phyloP scores from a whole-genome alignment of 2,888 invertebrate genomes.

The Prosapia bicincta region DNA sequence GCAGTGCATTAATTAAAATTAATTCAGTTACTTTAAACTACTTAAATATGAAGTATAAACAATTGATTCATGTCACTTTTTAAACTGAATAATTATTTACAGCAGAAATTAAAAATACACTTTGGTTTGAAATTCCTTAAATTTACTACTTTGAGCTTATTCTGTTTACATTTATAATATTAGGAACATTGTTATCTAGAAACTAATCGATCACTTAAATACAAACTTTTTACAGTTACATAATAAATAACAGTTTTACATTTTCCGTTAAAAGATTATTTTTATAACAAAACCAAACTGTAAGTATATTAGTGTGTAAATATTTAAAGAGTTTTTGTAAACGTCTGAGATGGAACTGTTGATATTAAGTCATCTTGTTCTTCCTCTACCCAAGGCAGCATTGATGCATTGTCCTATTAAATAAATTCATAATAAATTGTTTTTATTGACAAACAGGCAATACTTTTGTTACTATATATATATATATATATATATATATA shows the following conservation, averaged over 20 bases:
- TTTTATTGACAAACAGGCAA: no score
- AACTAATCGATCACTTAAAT: background rate
- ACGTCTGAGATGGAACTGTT: background rate
- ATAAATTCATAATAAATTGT: background rate
- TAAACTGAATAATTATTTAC: background rate
- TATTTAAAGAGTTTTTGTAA: constrained; percentile 15
- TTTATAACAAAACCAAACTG: background rate
- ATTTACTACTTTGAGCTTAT: background rate
- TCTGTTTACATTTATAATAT: background rate
- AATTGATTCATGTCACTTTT: background rate
- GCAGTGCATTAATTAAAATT: background rate
- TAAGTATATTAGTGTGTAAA: background rate
- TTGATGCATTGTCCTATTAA: constrained; percentile 10
- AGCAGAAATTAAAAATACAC: background rate
- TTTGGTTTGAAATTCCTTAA: background rate
- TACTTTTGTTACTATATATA: no score
- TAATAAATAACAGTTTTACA: background rate
- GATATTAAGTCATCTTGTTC: constrained; percentile 8
- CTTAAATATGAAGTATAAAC: background rate
- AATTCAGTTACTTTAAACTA: background rate
- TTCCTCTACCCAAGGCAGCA: constrained; percentile 13
- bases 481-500: no score
- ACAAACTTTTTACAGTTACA: background rate
- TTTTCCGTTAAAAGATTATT: background rate
- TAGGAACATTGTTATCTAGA: background rate